phyloP scores from a whole-genome alignment of 2,888 invertebrate genomes.

The Cheilosia soror region DNA sequence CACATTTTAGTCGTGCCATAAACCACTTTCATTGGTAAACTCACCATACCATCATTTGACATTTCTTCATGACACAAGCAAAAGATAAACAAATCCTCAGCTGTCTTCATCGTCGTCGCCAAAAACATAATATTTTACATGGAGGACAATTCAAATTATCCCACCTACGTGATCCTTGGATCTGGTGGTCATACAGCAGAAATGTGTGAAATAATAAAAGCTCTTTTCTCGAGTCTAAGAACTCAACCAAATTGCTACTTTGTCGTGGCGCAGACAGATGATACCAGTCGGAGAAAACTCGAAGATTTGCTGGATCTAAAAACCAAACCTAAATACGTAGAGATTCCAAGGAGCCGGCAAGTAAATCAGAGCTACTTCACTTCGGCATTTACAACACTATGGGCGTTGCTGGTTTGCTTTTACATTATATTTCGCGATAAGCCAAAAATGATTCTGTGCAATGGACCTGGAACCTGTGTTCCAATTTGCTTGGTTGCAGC shows the following conservation, averaged over 20 bases:
- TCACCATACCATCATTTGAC: constrained; percentile 2
- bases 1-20: not conserved
- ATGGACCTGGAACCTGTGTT: constrained; percentile 98
- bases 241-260: constrained; percentile 88
- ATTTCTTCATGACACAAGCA: not conserved
- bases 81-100: constrained; percentile 1
- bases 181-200: constrained; percentile 93
- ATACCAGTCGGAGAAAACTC: constrained; percentile 89
- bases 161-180: constrained; percentile 81
- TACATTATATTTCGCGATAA: constrained; percentile 88
- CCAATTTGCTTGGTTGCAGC: constrained; percentile 93
- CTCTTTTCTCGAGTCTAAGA: constrained; percentile 82
- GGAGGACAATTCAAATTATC: constrained; percentile 53
- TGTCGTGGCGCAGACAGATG: constrained; percentile 91
- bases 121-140: constrained; percentile 5
- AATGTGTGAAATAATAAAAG: constrained; percentile 90
- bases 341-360: constrained; percentile 92
- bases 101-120: not conserved
- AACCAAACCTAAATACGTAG: constrained; percentile 79
- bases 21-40: not conserved
- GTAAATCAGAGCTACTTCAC: constrained; percentile 94
- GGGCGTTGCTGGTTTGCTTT: constrained; percentile 88
- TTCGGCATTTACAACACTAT: constrained; percentile 90
- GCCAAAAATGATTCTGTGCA: constrained; percentile 94
- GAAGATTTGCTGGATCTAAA: constrained; percentile 83